Evolutionary conservation across 2,888 invertebrate genomes (phyloP), one percentile per base, ranked within the genome.

Genomic region (Hemithea aestivaria): DNA sequence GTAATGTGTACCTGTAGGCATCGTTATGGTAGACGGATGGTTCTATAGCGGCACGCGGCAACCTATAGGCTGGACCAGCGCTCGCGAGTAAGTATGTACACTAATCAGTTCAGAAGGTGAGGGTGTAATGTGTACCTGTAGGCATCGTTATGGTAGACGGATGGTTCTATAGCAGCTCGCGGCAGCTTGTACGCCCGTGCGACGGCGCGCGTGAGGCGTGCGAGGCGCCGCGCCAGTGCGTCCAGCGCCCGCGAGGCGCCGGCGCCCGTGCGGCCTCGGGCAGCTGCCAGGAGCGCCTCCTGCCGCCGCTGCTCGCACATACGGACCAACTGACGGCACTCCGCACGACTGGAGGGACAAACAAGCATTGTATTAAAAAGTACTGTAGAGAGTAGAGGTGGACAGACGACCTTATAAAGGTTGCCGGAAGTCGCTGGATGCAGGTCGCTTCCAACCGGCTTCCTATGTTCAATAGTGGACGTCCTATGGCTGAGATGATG

Each of bases 1-100:
- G 30, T 5, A 20, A n/a, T 11, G 23, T 4, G 12, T 20, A 75
- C 60, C 92, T 91, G 70, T 91, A 93, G 0, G 91, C 92, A 70
- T 94, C 94, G 58, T 94, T 94, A 65, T 94, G 93, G 72, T 91
- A 94, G 54, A 94, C 91, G 40, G 91, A 91, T 62, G 94, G 94
- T 84, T 94, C 93, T 33, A 93, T 80, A 70, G 93, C 93, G 65
- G 92, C 92, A 45, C 90, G 89, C 5, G 94, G 93, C 67, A 95
- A 93, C 56, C 88, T 89, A 72, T 94, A 94, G 6, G 93, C 92
- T 38, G 92, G 90, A 43, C 94, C 87, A 60, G 93, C 92, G 57
- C 92, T 92, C 2, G 94, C 91, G 20, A 95, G 88, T n/a, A n/a
- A n/a, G n/a, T n/a, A n/a, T n/a, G n/a, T n/a, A n/a, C n/a, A n/a